Evolutionary conservation across 2,113 vertebrate species (phyloP).

Genomic region (Dicentrarchus labrax): DNA sequence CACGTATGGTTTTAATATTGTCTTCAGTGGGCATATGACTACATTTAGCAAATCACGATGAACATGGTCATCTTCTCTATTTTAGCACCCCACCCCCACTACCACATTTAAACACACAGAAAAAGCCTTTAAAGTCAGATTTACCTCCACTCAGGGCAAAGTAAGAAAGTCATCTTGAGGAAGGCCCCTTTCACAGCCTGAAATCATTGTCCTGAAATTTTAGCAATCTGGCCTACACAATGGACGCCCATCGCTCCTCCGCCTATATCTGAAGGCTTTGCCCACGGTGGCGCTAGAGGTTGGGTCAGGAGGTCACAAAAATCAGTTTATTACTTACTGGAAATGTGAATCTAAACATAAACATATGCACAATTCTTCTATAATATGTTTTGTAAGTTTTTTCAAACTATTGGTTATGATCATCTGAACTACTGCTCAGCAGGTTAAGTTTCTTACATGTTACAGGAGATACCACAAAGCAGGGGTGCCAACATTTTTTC

Average conservation of each 20-base stretch:
- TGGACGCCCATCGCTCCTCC: neutral
- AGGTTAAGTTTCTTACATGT: conserved; percentile 9
- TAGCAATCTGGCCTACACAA: neutral
- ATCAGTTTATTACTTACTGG: neutral
- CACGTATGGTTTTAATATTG: neutral
- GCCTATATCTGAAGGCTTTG: neutral
- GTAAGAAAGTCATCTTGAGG: conserved; percentile 16
- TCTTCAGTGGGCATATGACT: neutral
- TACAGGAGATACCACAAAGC: neutral
- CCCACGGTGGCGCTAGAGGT: conserved; percentile 35
- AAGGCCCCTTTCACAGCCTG: neutral
- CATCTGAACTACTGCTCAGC: neutral
- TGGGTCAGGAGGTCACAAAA: conserved; percentile 12
- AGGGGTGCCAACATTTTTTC: too few relatives aligned
- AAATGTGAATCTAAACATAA: conserved; percentile 8
- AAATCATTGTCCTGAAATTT: conserved; percentile 15
- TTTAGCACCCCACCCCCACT: conserved; percentile 13
- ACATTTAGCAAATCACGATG: conserved; percentile 24
- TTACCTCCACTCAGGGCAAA: conserved; percentile 23
- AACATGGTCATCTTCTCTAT: conserved; percentile 3
- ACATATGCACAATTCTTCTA: neutral
- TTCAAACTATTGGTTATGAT: neutral
- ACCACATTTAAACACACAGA: conserved; percentile 29
- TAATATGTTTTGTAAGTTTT: neutral
- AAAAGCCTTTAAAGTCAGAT: conserved; percentile 29